Evolutionary conservation across 2,888 invertebrate species (phyloP).

Genomic region (Perithous albicinctus): DNA sequence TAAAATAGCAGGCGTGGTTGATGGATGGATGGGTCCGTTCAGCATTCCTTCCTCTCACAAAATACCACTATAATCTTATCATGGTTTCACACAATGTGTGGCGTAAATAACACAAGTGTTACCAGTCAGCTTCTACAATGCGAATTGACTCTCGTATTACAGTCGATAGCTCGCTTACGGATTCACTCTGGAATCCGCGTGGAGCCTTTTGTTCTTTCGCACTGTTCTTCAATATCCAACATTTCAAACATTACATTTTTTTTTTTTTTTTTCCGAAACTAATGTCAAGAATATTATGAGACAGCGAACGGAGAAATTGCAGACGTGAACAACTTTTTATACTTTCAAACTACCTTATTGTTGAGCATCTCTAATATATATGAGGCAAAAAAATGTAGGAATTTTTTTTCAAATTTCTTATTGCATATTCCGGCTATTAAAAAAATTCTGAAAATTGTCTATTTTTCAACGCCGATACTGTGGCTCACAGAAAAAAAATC

Average conservation of each 20-base stretch:
- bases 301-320: slow-evolving; percentile 10
- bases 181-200: slow-evolving; percentile 65
- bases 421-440: no score
- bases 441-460: no score
- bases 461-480: no score
- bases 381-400: no score
- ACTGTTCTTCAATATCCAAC: no score
- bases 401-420: no score
- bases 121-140: slow-evolving; percentile 16
- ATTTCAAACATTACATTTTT: slow-evolving; percentile 17
- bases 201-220: slow-evolving; percentile 60
- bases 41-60: slow-evolving; percentile 43
- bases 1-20: slow-evolving; percentile 63
- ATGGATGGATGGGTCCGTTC: slow-evolving; percentile 59
- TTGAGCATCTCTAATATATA: no score
- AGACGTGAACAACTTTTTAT: no score
- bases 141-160: slow-evolving; percentile 27
- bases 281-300: slow-evolving; percentile 52
- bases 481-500: no score
- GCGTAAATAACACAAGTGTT: slow-evolving; percentile 25
- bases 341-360: background rate
- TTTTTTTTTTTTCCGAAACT: background rate
- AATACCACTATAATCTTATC: slow-evolving; percentile 61
- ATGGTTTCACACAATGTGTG: slow-evolving; percentile 35
- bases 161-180: slow-evolving; percentile 57